Conservation (phyloP, 2,113 vertebrate species). For the Chloebia gouldiae region DNA sequence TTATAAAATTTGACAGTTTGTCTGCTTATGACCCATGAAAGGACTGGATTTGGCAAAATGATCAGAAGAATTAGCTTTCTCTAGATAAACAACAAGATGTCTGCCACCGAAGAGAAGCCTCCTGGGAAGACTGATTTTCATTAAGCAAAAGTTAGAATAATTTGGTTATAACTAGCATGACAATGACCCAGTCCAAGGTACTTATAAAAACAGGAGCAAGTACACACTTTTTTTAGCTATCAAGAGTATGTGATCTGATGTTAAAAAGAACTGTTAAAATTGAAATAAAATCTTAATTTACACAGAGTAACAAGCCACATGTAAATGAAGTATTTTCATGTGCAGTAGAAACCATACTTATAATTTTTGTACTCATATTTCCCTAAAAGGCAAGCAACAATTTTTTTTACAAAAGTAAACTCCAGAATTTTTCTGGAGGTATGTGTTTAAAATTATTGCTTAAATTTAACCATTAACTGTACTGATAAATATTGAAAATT, state of each 20-base stretch:
- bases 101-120: background rate
- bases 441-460: background rate
- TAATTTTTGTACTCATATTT: background rate
- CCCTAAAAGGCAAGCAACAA: background rate
- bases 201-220: background rate
- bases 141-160: background rate
- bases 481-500: background rate
- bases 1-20: constrained; percentile 15
- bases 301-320: background rate
- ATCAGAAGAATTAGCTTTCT: background rate
- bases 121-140: background rate
- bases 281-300: background rate
- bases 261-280: background rate
- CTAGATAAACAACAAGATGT: background rate
- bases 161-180: background rate
- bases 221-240: background rate
- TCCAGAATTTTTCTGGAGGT: background rate
- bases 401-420: background rate
- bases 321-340: background rate
- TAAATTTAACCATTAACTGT: background rate
- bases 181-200: background rate
- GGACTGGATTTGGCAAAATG: background rate
- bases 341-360: background rate
- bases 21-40: background rate
- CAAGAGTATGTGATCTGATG: background rate